Evolutionary conservation across 1,140 invertebrate species (phyloP), one percentile per base, ranked within the genome.

Genomic region (Eubasilissa regina): DNA sequence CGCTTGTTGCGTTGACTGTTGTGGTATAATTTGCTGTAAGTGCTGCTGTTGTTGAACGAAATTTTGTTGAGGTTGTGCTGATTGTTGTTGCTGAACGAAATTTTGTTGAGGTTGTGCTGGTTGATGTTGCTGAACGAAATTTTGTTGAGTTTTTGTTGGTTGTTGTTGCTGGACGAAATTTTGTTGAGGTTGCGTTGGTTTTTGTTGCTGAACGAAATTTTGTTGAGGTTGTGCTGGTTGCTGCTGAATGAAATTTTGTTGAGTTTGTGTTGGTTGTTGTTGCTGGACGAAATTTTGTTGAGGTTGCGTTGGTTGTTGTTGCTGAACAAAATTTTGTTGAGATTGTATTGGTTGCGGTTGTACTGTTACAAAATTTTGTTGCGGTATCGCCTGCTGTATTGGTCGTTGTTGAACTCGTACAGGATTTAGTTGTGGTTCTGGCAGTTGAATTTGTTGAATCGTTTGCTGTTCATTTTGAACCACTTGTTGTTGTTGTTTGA

Each of bases 381-480:
- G 43, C 35, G 43, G 62, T 44, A 11, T 25, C n/a, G n/a, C n/a
- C n/a, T n/a, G n/a, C 15, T n/a, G 10, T 25, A 47, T 11, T 15
- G 12, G 8, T 70, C 51, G 66, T 19, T 70, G 66, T 47, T 19
- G 12, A 51, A 17, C 19, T n/a, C 13, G 19, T 21, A 21, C 7
- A 13, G 13, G 60, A 7, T n/a, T 62, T 3, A 72, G 9, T 21
- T 53, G 68, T 35, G 48, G 68, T 75, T 87, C 86, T 35, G 25
- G 6, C 25, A 45, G 84, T 64, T 43, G 68, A 51, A 25, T 64
- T 62, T 21, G 84, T 4, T 85, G 72, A 21, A 83, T 84, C 25
- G 84, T 84, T 53, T 86, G 83, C 77, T 90, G 88, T 82, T 91
- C 89, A 47, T 87, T 76, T 62, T 89, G 83, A 45, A 84, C 81